Evolutionary conservation across 2,888 invertebrate species (phyloP).

Genomic region (Caradrina clavipalpis): DNA sequence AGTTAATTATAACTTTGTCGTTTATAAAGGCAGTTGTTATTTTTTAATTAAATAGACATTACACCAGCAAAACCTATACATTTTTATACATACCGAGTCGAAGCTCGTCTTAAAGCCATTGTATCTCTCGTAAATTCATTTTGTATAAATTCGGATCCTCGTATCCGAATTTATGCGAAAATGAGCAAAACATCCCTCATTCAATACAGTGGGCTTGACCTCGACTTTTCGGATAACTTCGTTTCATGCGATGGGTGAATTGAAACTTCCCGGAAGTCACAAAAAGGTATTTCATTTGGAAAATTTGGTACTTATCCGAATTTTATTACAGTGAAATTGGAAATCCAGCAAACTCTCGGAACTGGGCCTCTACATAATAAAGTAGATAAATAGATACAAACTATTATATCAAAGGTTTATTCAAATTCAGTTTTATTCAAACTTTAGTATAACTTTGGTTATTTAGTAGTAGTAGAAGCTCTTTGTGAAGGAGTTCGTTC

Average conservation of each 20-base stretch:
- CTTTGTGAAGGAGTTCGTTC: too few species aligned
- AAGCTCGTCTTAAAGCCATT: neutral
- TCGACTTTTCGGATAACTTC: constrained; percentile 8
- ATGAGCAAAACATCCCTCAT: constrained; percentile 23
- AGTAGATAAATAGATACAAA: too few species aligned
- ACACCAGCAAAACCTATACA: too few species aligned
- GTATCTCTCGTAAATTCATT: neutral
- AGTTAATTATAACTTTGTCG: too few species aligned
- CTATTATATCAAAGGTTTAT: too few species aligned
- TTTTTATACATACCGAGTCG: too few species aligned
- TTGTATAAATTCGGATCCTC: constrained; percentile 9
- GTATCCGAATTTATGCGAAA: constrained; percentile 7
- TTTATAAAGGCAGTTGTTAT: too few species aligned
- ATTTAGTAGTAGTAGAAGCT: too few species aligned
- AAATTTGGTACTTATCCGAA: neutral
- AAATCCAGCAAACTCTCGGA: neutral
- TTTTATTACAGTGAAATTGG: neutral
- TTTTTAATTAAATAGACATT: too few species aligned
- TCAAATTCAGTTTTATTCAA: too few species aligned
- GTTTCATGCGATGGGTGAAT: constrained; percentile 15
- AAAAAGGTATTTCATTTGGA: constrained; percentile 3
- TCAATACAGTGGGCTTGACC: neutral
- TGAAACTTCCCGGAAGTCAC: constrained; percentile 16
- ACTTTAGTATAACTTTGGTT: too few species aligned
- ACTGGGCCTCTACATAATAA: neutral